Conservation (phyloP, 2,797 vertebrate genomes). For the Chlorospingus semifuscus region DNA sequence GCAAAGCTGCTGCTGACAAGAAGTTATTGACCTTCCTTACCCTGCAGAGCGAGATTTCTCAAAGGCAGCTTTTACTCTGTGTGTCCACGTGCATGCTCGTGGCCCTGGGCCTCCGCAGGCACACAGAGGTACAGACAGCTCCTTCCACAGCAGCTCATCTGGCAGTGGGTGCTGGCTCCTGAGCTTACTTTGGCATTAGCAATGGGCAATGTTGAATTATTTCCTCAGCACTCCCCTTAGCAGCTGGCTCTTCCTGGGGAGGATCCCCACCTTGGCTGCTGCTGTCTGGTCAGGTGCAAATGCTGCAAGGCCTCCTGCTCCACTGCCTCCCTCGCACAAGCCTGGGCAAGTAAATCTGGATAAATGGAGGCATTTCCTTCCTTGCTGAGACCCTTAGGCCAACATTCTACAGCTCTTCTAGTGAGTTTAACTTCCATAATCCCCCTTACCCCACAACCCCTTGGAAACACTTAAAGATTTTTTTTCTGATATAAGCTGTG, state of each 20-base stretch:
- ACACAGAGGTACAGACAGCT: fast-evolving
- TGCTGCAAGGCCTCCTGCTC: neutral
- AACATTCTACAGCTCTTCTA: neutral
- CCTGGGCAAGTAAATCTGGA: neutral
- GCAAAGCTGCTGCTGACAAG: neutral
- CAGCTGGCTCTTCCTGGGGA: neutral
- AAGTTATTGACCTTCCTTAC: neutral
- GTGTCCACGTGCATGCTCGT: fast-evolving
- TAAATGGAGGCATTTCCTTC: neutral
- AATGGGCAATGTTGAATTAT: fast-evolving
- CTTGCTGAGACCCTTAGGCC: neutral
- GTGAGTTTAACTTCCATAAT: neutral
- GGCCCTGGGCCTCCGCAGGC: fast-evolving
- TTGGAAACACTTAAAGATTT: neutral
- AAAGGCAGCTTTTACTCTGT: neutral
- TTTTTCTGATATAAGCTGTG: neutral
- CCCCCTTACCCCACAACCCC: neutral
- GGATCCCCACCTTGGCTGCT: neutral
- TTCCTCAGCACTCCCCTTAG: fast-evolving
- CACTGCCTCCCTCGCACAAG: fast-evolving
- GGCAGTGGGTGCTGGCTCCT: neutral
- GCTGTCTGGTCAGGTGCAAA: neutral
- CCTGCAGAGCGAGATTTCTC: neutral
- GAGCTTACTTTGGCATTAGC: neutral
- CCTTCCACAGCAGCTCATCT: neutral